phyloP scores from a whole-genome alignment of 2,113 vertebrate genomes.

The Ursus arctos region DNA sequence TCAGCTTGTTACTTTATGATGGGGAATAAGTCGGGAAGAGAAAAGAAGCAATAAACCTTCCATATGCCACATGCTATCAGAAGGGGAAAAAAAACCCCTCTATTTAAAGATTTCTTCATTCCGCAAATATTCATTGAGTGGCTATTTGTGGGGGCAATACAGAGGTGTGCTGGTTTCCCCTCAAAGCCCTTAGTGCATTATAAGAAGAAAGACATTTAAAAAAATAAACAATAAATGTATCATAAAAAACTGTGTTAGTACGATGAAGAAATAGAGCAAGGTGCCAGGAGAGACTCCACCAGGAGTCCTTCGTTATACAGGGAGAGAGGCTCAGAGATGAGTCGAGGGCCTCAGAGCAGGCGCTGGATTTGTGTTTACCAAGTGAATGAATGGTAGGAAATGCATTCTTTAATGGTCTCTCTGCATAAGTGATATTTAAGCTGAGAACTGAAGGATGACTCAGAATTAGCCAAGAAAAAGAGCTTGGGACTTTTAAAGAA shows the following conservation, averaged over 20 bases:
- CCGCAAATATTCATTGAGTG: constrained; percentile 48
- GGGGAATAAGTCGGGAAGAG: background rate
- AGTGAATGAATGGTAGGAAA: background rate
- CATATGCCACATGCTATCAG: background rate
- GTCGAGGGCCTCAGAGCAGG: too few relatives aligned
- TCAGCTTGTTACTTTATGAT: constrained; percentile 24
- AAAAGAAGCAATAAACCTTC: constrained; percentile 31
- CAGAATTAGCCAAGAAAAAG: background rate
- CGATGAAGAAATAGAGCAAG: background rate
- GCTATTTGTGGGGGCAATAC: background rate
- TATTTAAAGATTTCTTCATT: constrained; percentile 52
- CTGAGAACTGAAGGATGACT: background rate
- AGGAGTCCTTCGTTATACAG: background rate
- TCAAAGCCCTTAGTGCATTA: constrained; percentile 14
- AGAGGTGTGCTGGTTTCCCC: background rate
- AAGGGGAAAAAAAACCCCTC: background rate
- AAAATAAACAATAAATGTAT: constrained; percentile 11
- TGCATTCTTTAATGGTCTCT: constrained; percentile 22
- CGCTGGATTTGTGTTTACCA: background rate
- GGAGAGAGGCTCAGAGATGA: background rate
- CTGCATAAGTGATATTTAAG: background rate
- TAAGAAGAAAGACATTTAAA: background rate
- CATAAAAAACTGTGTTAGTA: background rate
- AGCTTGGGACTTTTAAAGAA: background rate
- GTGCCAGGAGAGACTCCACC: background rate